Conservation (phyloP, 2,888 invertebrate genomes). For the Melinopterus prodromus region DNA sequence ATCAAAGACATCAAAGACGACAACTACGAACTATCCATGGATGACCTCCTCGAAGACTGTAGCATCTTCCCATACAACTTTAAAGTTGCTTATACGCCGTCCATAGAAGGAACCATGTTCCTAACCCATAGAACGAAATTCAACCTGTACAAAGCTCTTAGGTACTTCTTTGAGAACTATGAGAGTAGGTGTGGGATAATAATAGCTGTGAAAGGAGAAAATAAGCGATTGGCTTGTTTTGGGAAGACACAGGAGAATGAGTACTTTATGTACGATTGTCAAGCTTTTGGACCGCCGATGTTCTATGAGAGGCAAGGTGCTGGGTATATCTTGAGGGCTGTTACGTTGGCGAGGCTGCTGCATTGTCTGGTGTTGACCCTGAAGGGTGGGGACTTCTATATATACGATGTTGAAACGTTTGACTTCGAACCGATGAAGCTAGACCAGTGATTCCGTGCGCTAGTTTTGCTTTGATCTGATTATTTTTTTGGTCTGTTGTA, state of each 20-base stretch:
- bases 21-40: slow-evolving; percentile 67
- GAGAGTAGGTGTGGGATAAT: slow-evolving; percentile 65
- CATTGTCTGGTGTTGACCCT: slow-evolving; percentile 71
- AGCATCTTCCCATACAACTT: slow-evolving; percentile 68
- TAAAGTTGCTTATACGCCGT: slow-evolving; percentile 64
- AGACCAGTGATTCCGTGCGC: slow-evolving; percentile 4
- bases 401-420: slow-evolving; percentile 54
- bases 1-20: slow-evolving; percentile 59
- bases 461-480: not conserved
- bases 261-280: slow-evolving; percentile 75
- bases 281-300: slow-evolving; percentile 68
- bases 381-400: slow-evolving; percentile 58
- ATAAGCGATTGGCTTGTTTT: slow-evolving; percentile 56
- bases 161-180: slow-evolving; percentile 65
- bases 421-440: slow-evolving; percentile 48
- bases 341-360: slow-evolving; percentile 65
- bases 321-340: slow-evolving; percentile 68
- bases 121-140: slow-evolving; percentile 65
- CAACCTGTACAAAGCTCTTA: slow-evolving; percentile 70
- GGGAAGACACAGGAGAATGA: slow-evolving; percentile 60
- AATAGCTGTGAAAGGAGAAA: slow-evolving; percentile 62
- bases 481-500: slow-evolving; percentile 10
- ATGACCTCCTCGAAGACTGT: slow-evolving; percentile 66
- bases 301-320: slow-evolving; percentile 65
- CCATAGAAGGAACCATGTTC: slow-evolving; percentile 71